Evolutionary conservation across 2,797 vertebrate species (phyloP).

Genomic region (Macropodus opercularis): DNA sequence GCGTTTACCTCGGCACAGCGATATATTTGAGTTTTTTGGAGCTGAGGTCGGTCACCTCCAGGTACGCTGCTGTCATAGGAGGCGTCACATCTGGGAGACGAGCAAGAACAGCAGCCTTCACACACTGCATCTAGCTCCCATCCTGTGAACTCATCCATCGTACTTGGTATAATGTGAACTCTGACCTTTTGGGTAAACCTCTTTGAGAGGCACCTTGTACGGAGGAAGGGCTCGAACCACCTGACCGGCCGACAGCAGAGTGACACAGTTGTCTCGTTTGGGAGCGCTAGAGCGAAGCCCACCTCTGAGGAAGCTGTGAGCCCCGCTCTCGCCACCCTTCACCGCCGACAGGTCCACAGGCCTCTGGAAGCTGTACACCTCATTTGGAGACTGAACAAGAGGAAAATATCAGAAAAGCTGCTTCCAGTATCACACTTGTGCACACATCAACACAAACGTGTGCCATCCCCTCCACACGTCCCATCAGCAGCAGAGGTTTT

Average conservation of each 20-base stretch:
- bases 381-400: conserved; percentile 88
- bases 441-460: too few relatives aligned
- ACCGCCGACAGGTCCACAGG: conserved; percentile 73
- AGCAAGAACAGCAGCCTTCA: conserved; percentile 5
- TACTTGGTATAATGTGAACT: neutral
- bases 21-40: conserved; percentile 96
- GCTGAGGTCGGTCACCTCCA: conserved; percentile 95
- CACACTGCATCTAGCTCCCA: accelerated
- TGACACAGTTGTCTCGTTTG: conserved; percentile 88
- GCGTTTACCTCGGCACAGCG: conserved; percentile 89
- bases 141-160: neutral
- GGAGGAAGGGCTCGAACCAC: conserved; percentile 89
- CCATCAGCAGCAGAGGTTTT: too few relatives aligned
- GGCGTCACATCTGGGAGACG: conserved; percentile 85
- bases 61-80: conserved; percentile 87
- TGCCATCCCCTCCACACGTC: too few relatives aligned
- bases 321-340: conserved; percentile 62
- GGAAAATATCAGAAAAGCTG: neutral
- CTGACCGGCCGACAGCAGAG: conserved; percentile 88
- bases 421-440: too few relatives aligned
- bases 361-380: conserved; percentile 93
- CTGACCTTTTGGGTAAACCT: conserved; percentile 94
- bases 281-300: conserved; percentile 65
- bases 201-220: conserved; percentile 89
- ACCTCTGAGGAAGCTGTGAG: conserved; percentile 80